Evolutionary conservation across 2,797 vertebrate genomes (phyloP).

Genomic region (Myiotriccus ornatus): DNA sequence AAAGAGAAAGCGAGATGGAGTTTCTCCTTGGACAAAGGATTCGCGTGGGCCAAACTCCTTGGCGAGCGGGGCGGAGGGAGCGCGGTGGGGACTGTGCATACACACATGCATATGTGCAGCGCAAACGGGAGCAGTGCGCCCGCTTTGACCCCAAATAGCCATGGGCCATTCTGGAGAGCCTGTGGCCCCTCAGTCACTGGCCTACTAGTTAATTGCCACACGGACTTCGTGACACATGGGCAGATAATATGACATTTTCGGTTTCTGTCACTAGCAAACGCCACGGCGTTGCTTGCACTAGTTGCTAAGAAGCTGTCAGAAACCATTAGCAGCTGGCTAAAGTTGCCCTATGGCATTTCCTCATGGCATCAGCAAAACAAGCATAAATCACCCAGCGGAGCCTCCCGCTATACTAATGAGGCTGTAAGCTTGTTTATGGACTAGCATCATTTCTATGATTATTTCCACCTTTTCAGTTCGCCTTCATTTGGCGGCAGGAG

Average conservation of each 20-base stretch:
- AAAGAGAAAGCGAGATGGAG: constrained; percentile 71
- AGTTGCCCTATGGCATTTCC: constrained; percentile 95
- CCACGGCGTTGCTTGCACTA: constrained; percentile 83
- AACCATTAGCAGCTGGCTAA: constrained; percentile 92
- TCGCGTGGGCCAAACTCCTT: background rate
- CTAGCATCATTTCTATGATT: constrained; percentile 93
- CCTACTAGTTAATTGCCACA: constrained; percentile 98
- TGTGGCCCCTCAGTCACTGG: constrained; percentile 94
- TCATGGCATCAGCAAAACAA: constrained; percentile 89
- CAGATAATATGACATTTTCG: constrained; percentile 91
- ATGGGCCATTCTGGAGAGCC: constrained; percentile 92
- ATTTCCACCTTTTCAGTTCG: constrained; percentile 90
- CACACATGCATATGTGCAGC: constrained; percentile 63
- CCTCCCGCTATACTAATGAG: constrained; percentile 95
- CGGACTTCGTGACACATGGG: constrained; percentile 86
- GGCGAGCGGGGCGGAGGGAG: background rate
- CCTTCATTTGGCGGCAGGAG: constrained; percentile 81
- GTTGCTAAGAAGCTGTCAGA: constrained; percentile 98
- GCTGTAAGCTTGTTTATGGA: constrained; percentile 91
- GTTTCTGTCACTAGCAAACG: constrained; percentile 88
- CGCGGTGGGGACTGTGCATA: constrained; percentile 52
- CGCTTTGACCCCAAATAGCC: constrained; percentile 85
- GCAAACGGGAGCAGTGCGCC: constrained; percentile 68
- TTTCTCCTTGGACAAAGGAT: constrained; percentile 37
- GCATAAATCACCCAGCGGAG: constrained; percentile 87